Evolutionary conservation across 2,113 vertebrate genomes (phyloP), one percentile per base, ranked within the genome.

Genomic region (Oceanites oceanicus): DNA sequence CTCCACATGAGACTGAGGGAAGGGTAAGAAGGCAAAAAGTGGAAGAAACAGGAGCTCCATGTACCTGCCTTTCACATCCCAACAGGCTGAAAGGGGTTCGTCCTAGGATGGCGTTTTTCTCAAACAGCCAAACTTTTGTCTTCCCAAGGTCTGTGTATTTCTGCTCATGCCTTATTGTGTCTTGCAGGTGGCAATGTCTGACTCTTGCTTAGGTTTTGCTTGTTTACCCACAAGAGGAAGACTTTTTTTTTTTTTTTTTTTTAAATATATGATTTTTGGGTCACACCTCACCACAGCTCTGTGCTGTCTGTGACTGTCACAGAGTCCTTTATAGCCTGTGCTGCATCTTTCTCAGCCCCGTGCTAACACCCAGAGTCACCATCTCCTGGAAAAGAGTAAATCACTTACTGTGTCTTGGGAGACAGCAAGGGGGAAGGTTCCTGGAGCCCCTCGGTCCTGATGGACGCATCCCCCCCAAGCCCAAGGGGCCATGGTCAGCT

Each of bases 381-480:
- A 25, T 6, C 26, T 55, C 29, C 21, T n/a, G 32, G 29, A 67
- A 61, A 67, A 75, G 13, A 68, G 8, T 58, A 66, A 44, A 49
- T 47, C 21, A 15, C 25, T 75, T 36, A 32, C 15, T 6, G 4
- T 29, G 38, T 44, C n/a, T 77, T 36, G 29, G n/a, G 16, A 71
- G 11, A 47, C 0, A 0, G 16, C 1, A 23, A 42, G 8, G 7
- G 17, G 3, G 6, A 89, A 53, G 4, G 12, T 50, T 49, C 20
- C 10, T 11, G 22, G 20, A 70, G 34, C 5, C 15, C 7, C 4
- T 7, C 9, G 21, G 15, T 71, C 16, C 38, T 49, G 18, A 15
- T 26, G 16, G n/a, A 72, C 1, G 0, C 1, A 2, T 45, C 4
- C 17, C 13, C 13, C 19, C 19, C 36, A 11, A 62, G 21, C 13